These are phyloP conservation scores for Bostrychus sinensis DNA, from an alignment of 2,113 vertebrate genomes.

Conservation along the genomic window DNA sequence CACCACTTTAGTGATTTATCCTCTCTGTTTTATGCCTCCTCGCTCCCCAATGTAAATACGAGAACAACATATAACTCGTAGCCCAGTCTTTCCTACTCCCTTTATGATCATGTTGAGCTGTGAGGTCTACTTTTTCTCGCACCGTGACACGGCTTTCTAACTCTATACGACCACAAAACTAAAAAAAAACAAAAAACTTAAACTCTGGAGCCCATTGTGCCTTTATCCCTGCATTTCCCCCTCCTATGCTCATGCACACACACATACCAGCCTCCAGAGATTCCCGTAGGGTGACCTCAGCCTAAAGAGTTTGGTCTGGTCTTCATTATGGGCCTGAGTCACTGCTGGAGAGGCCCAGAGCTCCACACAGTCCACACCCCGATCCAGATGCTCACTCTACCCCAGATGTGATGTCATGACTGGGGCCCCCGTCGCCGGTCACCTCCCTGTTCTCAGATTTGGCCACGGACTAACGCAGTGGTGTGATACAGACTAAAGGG, in stretches of 20 bases:
- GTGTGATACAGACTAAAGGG: constrained; percentile 22
- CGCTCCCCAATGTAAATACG: constrained; percentile 38
- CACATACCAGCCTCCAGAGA: constrained; percentile 65
- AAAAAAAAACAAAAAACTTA: too few relatives aligned
- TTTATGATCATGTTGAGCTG: constrained; percentile 40
- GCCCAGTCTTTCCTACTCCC: constrained; percentile 28
- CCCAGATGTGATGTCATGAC: constrained; percentile 74
- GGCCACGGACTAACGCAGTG: constrained; percentile 49
- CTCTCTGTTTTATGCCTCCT: constrained; percentile 23
- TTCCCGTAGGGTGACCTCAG: constrained; percentile 73
- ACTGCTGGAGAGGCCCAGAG: constrained; percentile 69
- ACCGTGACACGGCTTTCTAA: constrained; percentile 49
- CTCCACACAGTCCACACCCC: constrained; percentile 76
- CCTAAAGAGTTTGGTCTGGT: constrained; percentile 72
- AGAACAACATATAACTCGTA: constrained; percentile 12
- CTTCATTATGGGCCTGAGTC: constrained; percentile 78
- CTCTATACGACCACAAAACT: constrained; percentile 36
- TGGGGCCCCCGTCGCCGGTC: constrained; percentile 51
- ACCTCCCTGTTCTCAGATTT: constrained; percentile 55
- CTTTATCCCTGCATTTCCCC: constrained; percentile 17
- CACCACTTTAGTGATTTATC: constrained; percentile 39
- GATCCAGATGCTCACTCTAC: constrained; percentile 77
- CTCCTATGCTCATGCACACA: constrained; percentile 35
- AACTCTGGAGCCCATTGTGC: constrained; percentile 22
- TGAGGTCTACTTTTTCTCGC: constrained; percentile 45